These are phyloP conservation scores for Mycteria americana DNA, from an alignment of 2,797 vertebrate species.

Conservation along the genomic window DNA sequence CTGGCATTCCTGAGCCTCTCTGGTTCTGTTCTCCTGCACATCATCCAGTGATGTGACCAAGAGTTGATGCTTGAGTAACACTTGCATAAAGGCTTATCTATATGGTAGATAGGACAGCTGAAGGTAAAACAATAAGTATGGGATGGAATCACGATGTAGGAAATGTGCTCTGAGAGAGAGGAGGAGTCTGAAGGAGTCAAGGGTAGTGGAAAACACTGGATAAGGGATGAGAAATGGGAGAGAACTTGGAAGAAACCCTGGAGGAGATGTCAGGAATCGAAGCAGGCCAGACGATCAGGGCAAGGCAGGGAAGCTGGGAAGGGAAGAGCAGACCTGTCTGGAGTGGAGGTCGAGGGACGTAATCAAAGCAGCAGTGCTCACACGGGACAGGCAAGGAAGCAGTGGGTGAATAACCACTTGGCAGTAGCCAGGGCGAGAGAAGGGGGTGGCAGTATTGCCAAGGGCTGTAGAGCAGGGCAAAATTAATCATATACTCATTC, in stretches of 20 bases:
- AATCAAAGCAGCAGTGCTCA: background rate
- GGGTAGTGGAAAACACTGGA: background rate
- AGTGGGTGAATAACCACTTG: background rate
- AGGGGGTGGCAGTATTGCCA: background rate
- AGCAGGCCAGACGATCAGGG: background rate
- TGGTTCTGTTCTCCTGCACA: background rate
- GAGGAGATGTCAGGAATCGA: background rate
- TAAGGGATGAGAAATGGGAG: background rate
- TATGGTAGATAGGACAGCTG: background rate
- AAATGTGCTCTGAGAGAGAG: background rate
- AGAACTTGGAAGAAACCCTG: background rate
- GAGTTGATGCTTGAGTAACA: background rate
- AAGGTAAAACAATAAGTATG: background rate
- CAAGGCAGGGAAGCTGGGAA: background rate
- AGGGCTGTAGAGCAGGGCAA: background rate
- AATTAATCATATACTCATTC: background rate
- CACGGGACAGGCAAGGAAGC: no score
- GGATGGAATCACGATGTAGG: background rate
- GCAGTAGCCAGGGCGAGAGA: background rate
- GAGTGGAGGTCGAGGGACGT: accelerated
- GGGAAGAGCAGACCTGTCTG: background rate
- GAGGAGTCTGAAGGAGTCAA: background rate
- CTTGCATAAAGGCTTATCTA: accelerated
- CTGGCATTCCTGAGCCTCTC: background rate
- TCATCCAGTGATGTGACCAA: background rate